Base-by-base conservation (phyloP, 2,797 vertebrate species). In the Chiroxiphia lanceolata region DNA sequence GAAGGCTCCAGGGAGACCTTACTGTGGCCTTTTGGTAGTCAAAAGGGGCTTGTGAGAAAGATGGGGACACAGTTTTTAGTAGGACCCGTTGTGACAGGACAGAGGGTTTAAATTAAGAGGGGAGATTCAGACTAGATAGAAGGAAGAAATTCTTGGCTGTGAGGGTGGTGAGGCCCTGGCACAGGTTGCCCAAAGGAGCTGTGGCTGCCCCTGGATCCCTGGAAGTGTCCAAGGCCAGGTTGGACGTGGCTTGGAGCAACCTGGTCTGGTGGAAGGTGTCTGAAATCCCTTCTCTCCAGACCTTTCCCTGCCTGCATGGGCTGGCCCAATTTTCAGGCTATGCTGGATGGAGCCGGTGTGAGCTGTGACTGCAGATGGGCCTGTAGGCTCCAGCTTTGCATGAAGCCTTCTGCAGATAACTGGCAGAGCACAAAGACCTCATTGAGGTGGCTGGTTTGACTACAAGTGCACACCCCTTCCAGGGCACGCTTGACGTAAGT, bases 231-330 rank as follows among this genome's bases (percentile, higher is more conserved):
- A 13, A 2, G 20, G 4, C 1, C 1, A n/a, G 14, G 9, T 7
- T 77, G 71, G 36, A 21, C 0, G 0, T 1, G 8, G 33, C 23
- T 63, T 25, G 44, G 23, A 83, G 57, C 38, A 26, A 0, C 38
- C 20, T 83, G 65, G 36, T 8, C 0, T 1, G 1, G 31, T 29
- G 42, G 33, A 56, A 56, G 34, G 8, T 10, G 48, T 48, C 36
- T 54, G 29, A 29, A 54, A 61, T 42, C 4, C 5, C 34, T 67
- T 51, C n/a, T 71, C 19, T 54, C 25, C 51, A 61, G 42, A 26
- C 13, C 27, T n/a, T 44, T 34, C 67, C 50, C 15, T 53, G 68
- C 23, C 27, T 59, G 20, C 0, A 0, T 1, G 10, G 38, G 14
- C 38, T 82, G 42, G 29, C 70, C 23, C 57, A 17, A 2, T 59